Evolutionary conservation across 1,140 invertebrate species (phyloP), one percentile per base, ranked within the genome.

Genomic region (Potamilus streckersoni): DNA sequence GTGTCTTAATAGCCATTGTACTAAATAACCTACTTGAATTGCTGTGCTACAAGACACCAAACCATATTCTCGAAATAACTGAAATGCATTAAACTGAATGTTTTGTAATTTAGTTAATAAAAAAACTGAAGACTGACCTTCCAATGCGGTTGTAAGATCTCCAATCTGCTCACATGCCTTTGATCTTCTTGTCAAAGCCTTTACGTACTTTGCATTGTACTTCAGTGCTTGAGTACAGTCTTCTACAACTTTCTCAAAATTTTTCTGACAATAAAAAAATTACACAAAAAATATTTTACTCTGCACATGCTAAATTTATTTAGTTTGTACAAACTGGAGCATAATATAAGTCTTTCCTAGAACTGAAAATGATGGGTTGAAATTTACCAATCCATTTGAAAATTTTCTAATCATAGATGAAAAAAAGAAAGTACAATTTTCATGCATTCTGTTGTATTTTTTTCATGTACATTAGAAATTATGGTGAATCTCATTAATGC

Each of bases 211-310:
- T 69, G 94, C 93, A 90, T 98, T 97, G 2, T 95, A 91, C 86
- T 96, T 93, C 38, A 99, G 90, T 8, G 97, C 96, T 89, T 92
- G 93, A 6, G 93, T 93, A 88, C 96, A 98, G 88, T 98, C 97
- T 78, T 93, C 92, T 82, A 96, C 94, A 0, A 98, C 96, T 78
- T 94, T 91, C 73, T 93, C 93, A 92, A 94, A 95, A 88, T 96
- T 95, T 90, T 95, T 95, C 90, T 94, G 82, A 66, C 85, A 86
- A 77, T 63, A 56, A 84, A 71, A 75, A 80, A 59, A 57, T 59
- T 0, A 23, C 4, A n/a, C 27, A 16, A 16, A 23, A 14, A 31
- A 2, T 31, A 31, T 31, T 60, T 59, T 68, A 16, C 55, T 31
- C 6, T 27, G 31, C 6, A 49, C 38, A 8, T 49, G 38, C 38